Percentiles rank a stretch among this genome's conserved stretches.
Evolutionary conservation across 2,888 invertebrate species (phyloP).

Genomic region (Leptarthrus brevirostris): DNA sequence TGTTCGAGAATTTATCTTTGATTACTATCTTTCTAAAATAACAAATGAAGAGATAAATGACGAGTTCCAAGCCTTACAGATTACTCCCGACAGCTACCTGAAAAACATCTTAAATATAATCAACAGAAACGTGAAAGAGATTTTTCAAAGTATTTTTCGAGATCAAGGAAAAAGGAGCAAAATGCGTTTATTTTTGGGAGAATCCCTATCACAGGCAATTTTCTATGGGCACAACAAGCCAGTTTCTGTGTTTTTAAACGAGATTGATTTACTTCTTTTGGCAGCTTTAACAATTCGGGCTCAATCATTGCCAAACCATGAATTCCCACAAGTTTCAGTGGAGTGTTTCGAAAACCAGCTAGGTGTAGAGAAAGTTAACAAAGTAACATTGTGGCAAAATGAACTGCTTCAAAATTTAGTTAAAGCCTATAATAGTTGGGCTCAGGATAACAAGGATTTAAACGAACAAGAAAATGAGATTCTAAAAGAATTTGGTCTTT

Average conservation of each 20-base stretch:
- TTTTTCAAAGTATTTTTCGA: background rate
- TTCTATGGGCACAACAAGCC: background rate
- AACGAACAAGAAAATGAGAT: background rate
- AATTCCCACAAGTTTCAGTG: background rate
- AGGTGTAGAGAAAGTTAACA: background rate
- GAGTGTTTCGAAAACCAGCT: background rate
- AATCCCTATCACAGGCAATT: background rate
- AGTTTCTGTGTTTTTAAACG: background rate
- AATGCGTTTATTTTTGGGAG: background rate
- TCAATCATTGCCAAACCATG: background rate
- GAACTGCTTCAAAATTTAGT: background rate
- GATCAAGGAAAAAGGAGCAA: background rate
- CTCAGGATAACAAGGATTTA: background rate
- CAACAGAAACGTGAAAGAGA: background rate
- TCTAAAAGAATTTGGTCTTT: background rate
- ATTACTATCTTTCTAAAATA: background rate
- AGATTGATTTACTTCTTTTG: background rate
- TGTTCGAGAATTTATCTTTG: background rate
- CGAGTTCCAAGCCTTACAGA: background rate
- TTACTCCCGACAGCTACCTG: background rate
- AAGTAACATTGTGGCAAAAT: background rate
- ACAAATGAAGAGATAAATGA: background rate
- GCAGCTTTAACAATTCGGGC: background rate
- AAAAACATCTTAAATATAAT: background rate
- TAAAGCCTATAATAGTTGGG: background rate